These are phyloP conservation scores for Biston betularia DNA, from an alignment of 2,888 invertebrate genomes.

Conservation along the genomic window DNA sequence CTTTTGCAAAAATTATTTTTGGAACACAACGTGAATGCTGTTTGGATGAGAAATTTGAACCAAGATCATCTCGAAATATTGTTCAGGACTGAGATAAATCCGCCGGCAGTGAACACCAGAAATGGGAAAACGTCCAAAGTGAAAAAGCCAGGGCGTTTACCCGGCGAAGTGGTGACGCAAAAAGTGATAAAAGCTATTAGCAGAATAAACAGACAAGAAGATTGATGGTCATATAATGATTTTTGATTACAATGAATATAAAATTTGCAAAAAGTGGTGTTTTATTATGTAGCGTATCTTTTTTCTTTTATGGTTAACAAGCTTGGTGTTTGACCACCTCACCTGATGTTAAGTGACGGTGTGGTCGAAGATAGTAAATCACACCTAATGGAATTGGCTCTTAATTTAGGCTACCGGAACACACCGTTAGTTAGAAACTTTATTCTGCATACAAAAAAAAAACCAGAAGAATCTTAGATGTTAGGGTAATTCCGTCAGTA, in stretches of 20 bases:
- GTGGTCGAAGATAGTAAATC: too few relatives aligned
- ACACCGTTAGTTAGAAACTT: too few relatives aligned
- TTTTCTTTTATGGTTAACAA: too few relatives aligned
- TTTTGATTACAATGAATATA: too few relatives aligned
- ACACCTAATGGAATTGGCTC: too few relatives aligned
- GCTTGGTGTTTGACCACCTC: too few relatives aligned
- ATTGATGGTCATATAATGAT: not conserved
- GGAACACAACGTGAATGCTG: not conserved
- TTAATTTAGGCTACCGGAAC: too few relatives aligned
- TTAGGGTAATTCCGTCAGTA: too few relatives aligned
- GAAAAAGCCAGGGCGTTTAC: not conserved
- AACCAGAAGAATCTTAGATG: too few relatives aligned
- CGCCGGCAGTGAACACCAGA: not conserved
- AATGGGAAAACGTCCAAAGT: not conserved
- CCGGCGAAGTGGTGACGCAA: constrained; percentile 1
- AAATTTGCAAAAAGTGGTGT: not conserved
- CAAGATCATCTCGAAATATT: constrained; percentile 4
- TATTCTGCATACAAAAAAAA: too few relatives aligned
- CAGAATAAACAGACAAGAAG: not conserved
- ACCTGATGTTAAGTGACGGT: too few relatives aligned
- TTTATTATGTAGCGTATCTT: too few relatives aligned
- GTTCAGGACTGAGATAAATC: constrained; percentile 2
- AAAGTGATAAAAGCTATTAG: constrained; percentile 4
- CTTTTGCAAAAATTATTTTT: not conserved
- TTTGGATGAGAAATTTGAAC: constrained; percentile 10